Conservation (phyloP, 92 coral and sea anemone genomes). For the Porites cylindrica region DNA sequence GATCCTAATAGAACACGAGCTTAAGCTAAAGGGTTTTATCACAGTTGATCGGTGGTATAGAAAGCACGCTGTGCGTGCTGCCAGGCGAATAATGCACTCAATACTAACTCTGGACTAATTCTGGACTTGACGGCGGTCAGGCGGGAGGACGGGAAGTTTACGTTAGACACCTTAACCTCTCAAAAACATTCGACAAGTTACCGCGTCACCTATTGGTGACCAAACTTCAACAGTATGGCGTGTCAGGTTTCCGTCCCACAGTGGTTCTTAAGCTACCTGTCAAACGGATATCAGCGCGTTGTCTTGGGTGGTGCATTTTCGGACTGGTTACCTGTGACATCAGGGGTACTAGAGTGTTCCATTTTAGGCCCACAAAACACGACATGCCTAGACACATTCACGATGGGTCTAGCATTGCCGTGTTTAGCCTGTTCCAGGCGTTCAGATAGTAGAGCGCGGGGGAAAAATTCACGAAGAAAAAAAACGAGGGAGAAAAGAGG, state of each 20-base stretch:
- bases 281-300: constrained; percentile 48
- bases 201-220: constrained; percentile 43
- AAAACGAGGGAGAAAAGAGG: too few species aligned
- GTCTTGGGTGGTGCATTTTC: constrained; percentile 53
- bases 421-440: too few species aligned
- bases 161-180: constrained; percentile 59
- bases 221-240: constrained; percentile 35
- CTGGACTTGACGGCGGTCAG: constrained; percentile 27
- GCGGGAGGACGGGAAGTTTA: neutral
- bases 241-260: constrained; percentile 24
- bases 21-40: too few species aligned
- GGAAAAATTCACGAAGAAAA: too few species aligned
- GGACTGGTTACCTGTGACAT: constrained; percentile 63
- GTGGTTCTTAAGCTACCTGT: constrained; percentile 57
- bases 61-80: too few species aligned
- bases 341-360: constrained; percentile 52
- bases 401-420: neutral
- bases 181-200: constrained; percentile 69
- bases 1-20: too few species aligned
- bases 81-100: too few species aligned
- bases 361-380: neutral
- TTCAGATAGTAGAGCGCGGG: too few species aligned
- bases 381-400: too few species aligned
- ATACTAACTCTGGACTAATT: neutral
- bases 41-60: too few species aligned